Base-by-base conservation (phyloP, 64 coral and sea anemone species). In the Orbicella faveolata region DNA sequence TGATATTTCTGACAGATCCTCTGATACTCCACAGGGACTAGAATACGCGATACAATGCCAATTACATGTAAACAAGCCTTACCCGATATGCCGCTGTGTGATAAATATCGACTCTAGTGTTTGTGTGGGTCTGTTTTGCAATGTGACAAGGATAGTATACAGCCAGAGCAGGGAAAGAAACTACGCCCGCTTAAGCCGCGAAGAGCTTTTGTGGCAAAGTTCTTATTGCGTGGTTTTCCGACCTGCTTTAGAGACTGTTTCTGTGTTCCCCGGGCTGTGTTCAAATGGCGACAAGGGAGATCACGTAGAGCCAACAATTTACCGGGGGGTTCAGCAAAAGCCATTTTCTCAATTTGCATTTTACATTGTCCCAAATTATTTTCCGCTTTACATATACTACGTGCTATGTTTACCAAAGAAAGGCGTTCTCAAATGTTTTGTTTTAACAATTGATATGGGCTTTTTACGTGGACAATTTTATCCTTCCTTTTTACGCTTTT, bases 31-130 rank as follows among this genome's bases (percentile, higher is more conserved):
- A 21, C 65, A 30, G 64, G 82, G 82, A 72, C 9, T 20, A 85
- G 66, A 85, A 73, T 59, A 52, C 65, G 52, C 65, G 82, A 37
- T 51, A 85, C 82, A 85, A 85, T 85, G 65, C 36, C 63, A 85
- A 73, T 85, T 85, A 85, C 61, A 73, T 72, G 82, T 73, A 85
- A 85, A 85, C 82, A 85, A 85, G 63, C 36, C 34, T 67, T 25
- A 21, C 44, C 36, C 14, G 82, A 72, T 85, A 85, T 70, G 67
- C 67, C 9, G 67, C 67, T 70, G 67, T 70, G 67, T n/a, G 67
- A 70, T 70, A 73, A 85, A 85, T 85, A 66, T 72, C 82, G 52
- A 85, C 53, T 26, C 41, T 12, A n/a, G 39, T 73, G 23, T 85
- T 52, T 85, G 67, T 52, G 36, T 44, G 66, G 44, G 65, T 67